These are phyloP conservation scores for Apis dorsata DNA, from an alignment of 1,140 invertebrate species.

Conservation along the genomic window DNA sequence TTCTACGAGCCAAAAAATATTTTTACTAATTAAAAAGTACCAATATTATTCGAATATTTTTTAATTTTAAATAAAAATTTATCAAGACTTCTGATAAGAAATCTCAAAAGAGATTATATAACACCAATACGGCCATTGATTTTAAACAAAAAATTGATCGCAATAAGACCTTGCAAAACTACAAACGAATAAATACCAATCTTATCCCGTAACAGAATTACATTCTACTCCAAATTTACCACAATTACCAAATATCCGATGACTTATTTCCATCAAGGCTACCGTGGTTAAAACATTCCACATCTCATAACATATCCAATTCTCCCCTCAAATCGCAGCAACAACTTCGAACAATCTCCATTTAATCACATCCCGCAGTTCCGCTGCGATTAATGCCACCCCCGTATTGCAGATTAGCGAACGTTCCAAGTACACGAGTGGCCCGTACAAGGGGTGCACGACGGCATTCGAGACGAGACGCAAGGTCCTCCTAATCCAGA, in stretches of 20 bases:
- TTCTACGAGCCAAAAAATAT: too few relatives aligned
- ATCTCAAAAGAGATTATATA: too few relatives aligned
- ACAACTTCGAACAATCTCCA: constrained; percentile 36
- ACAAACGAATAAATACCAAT: neutral
- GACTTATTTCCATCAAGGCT: neutral
- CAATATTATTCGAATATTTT: too few relatives aligned
- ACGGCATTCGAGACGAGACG: neutral
- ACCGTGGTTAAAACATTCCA: constrained; percentile 9
- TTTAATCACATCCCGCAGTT: constrained; percentile 2
- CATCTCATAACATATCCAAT: neutral
- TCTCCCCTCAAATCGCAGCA: neutral
- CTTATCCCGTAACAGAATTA: neutral
- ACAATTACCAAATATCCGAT: neutral
- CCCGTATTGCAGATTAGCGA: constrained; percentile 41
- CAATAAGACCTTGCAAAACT: neutral
- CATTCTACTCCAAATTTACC: neutral
- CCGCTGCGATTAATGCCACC: constrained; percentile 55
- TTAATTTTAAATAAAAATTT: too few relatives aligned
- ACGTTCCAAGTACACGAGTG: constrained; percentile 42
- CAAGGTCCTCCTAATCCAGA: constrained; percentile 58
- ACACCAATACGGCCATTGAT: too few relatives aligned
- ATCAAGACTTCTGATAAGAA: too few relatives aligned
- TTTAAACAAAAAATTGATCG: too few relatives aligned
- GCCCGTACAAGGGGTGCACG: constrained; percentile 9
- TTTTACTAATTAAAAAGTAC: too few relatives aligned